A percentile compares a stretch with the other conserved stretches of the same genome.
phyloP scores from a whole-genome alignment of 1,140 invertebrate genomes.

The Caenorhabditis remanei region DNA sequence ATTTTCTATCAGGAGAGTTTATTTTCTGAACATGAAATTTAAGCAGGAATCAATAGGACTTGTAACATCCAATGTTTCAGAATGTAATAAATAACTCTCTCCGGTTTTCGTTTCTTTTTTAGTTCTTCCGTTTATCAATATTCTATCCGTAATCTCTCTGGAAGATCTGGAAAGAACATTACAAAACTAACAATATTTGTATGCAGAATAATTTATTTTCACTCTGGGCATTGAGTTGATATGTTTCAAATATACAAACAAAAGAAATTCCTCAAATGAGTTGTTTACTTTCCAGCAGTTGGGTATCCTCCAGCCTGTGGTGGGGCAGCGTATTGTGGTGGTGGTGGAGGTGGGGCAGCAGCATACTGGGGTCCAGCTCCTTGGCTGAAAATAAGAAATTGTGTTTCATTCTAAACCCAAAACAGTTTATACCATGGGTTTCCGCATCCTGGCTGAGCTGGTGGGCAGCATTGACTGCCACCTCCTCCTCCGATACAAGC shows the following conservation, averaged over 20 bases:
- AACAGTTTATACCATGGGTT: background rate
- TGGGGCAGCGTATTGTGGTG: background rate
- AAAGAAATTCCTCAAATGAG: background rate
- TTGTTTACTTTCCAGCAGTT: conserved; percentile 13
- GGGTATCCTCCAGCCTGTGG: background rate
- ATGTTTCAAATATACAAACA: conserved; percentile 39
- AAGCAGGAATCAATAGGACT: no score
- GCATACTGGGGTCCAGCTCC: conserved; percentile 36
- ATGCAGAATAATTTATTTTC: conserved; percentile 35
- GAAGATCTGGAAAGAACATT: no score
- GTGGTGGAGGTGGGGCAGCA: conserved; percentile 3
- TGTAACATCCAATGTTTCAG: no score
- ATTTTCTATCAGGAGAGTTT: no score
- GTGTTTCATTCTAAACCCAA: background rate
- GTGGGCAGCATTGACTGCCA: conserved; percentile 19
- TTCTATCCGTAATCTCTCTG: no score
- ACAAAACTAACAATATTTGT: background rate
- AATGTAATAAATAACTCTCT: no score
- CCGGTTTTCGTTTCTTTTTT: no score
- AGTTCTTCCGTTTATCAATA: no score
- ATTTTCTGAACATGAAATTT: no score
- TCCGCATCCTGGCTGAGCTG: conserved; percentile 16
- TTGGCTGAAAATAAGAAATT: background rate
- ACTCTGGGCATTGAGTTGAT: background rate
- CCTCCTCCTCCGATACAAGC: conserved; percentile 31